Evolutionary conservation across 1,140 invertebrate genomes (phyloP), one percentile per base, ranked within the genome.

Genomic region (Lerema accius): DNA sequence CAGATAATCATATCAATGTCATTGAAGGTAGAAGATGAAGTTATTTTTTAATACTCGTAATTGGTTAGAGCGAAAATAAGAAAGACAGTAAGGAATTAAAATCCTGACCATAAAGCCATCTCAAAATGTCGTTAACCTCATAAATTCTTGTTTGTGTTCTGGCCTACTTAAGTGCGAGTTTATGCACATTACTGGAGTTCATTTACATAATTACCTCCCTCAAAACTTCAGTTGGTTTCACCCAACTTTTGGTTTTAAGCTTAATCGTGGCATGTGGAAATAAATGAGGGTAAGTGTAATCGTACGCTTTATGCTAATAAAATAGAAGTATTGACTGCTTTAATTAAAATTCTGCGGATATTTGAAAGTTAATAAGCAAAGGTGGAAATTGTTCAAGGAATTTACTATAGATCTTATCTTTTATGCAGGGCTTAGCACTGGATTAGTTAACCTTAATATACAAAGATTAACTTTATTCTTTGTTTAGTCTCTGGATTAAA

Each of bases 191-290:
- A 73, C 65, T 65, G 65, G 46, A 58, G 63, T 67, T 56, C 65
- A 76, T 78, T 78, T 78, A 67, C 76, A 78, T 78, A 78, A 78
- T 72, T 69, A 76, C 73, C 62, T 68, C 55, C 64, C 65, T 45
- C 46, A 42, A 26, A 50, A 61, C 59, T 61, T 40, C 39, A 35
- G 35, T 61, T 46, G 46, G 35, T 49, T 43, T 56, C 45, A 19
- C 51, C 65, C 45, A 71, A 71, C 56, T 71, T 68, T 68, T 60
- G 63, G 67, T 65, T 71, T 74, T 63, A 65, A 62, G 48, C 53
- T 56, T 63, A 65, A 65, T 61, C 55, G 37, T 19, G 55, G 63
- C 51, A 55, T 48, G 59, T 42, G 51, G 40, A 43, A 48, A 59
- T 63, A 63, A 63, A 67, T 70, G 48, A 48, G 26, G 43, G 43